Evolutionary conservation across 2,113 vertebrate genomes (phyloP).

Genomic region (Nansenia antarctica): DNA sequence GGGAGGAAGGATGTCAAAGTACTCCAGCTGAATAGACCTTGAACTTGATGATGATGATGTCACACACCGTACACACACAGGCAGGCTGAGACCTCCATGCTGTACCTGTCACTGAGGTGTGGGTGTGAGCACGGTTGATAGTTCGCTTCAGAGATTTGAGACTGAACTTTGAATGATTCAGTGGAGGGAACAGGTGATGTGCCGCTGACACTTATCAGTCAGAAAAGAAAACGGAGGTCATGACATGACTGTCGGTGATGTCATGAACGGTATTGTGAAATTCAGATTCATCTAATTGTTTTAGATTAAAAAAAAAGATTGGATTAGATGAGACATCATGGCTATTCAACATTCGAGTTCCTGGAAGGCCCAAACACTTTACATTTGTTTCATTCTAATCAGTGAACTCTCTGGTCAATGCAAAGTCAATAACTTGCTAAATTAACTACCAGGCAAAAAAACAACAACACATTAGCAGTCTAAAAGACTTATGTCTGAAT

Average conservation of each 20-base stretch:
- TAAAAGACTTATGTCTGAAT: too few relatives aligned
- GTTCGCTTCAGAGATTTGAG: neutral
- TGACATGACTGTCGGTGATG: neutral
- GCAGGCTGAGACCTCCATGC: neutral
- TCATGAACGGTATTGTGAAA: too few relatives aligned
- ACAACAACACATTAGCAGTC: too few relatives aligned
- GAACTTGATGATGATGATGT: neutral
- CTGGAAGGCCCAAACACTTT: too few relatives aligned
- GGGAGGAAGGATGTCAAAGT: neutral
- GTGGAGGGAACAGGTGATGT: neutral
- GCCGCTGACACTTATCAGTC: neutral
- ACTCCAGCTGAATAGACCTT: neutral
- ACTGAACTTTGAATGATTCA: neutral
- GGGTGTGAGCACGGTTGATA: neutral
- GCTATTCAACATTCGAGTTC: too few relatives aligned
- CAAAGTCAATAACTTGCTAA: too few relatives aligned
- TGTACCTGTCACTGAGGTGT: neutral
- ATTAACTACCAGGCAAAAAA: too few relatives aligned
- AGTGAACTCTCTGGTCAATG: too few relatives aligned
- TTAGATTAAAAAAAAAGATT: too few relatives aligned
- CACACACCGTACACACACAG: neutral
- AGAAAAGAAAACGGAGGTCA: neutral
- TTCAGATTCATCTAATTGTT: too few relatives aligned
- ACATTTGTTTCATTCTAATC: too few relatives aligned
- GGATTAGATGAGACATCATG: too few relatives aligned